phyloP scores from a whole-genome alignment of 2,888 invertebrate genomes.

The Schizaphis graminum region DNA sequence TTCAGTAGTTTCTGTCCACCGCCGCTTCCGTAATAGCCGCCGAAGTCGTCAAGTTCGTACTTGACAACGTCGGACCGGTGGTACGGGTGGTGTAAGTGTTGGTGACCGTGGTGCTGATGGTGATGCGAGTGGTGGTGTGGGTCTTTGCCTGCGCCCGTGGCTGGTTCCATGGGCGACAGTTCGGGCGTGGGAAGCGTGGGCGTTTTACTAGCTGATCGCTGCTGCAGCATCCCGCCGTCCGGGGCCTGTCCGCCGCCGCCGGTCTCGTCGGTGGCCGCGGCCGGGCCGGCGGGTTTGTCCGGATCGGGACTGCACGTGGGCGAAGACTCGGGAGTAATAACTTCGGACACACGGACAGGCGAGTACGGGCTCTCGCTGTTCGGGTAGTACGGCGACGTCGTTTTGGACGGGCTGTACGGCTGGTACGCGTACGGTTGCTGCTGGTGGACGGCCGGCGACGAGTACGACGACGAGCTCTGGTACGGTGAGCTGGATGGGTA shows the following conservation, averaged over 20 bases:
- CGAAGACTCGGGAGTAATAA: conserved; percentile 87
- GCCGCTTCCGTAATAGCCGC: conserved; percentile 36
- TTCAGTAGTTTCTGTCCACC: conserved; percentile 24
- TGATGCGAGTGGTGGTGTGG: conserved; percentile 33
- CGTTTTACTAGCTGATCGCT: conserved; percentile 56
- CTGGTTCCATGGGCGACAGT: conserved; percentile 79
- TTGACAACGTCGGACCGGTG: conserved; percentile 60
- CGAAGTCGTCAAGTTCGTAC: conserved; percentile 64
- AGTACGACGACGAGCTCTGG: conserved; percentile 63
- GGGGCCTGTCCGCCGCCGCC: conserved; percentile 16
- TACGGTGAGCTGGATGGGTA: conserved; percentile 66
- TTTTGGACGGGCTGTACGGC: conserved; percentile 69
- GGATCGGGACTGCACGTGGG: conserved; percentile 87
- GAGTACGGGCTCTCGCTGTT: conserved; percentile 67
- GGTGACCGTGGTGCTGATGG: conserved; percentile 34
- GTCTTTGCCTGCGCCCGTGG: conserved; percentile 33
- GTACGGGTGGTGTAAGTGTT: conserved; percentile 69
- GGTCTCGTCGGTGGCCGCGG: not conserved
- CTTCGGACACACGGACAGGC: conserved; percentile 68
- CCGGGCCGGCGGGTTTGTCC: conserved; percentile 67
- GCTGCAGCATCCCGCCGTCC: not conserved
- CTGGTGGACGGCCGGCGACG: conserved; percentile 67
- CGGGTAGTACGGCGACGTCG: conserved; percentile 67
- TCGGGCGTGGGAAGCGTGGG: conserved; percentile 80
- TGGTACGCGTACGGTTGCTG: conserved; percentile 69